Percentiles rank a stretch among this genome's conserved stretches.
Evolutionary conservation across 2,888 invertebrate species (phyloP).

Genomic region (Sclerodermus sp.): DNA sequence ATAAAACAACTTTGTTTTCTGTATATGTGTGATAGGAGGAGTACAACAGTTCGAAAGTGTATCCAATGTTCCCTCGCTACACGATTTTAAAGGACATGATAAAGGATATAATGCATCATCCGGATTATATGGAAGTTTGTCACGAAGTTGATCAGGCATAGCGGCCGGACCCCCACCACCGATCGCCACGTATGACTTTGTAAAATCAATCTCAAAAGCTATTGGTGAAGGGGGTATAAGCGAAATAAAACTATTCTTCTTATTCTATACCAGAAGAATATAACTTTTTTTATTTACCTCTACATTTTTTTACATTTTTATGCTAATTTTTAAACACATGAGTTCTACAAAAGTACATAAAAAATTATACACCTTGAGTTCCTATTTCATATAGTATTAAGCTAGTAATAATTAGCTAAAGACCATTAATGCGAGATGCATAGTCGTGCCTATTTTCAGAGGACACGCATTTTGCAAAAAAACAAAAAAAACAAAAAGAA

Average conservation of each 20-base stretch:
- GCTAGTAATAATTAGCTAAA: neutral
- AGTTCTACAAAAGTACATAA: too few relatives aligned
- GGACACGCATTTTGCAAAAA: too few relatives aligned
- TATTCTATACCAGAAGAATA: neutral
- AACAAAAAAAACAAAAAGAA: too few relatives aligned
- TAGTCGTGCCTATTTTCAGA: too few relatives aligned
- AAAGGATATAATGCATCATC: slow-evolving; percentile 91
- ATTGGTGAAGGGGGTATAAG: slow-evolving; percentile 41
- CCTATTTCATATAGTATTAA: too few relatives aligned
- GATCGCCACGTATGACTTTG: slow-evolving; percentile 53
- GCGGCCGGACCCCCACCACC: slow-evolving; percentile 54
- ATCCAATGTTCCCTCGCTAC: slow-evolving; percentile 93
- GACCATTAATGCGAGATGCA: too few relatives aligned
- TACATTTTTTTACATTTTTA: too few relatives aligned
- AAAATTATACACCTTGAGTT: too few relatives aligned
- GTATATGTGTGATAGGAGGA: slow-evolving; percentile 65
- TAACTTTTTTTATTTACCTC: too few relatives aligned
- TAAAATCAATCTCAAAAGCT: slow-evolving; percentile 30
- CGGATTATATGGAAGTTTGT: slow-evolving; percentile 96
- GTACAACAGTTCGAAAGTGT: slow-evolving; percentile 88
- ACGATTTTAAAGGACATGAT: slow-evolving; percentile 97
- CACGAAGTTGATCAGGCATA: slow-evolving; percentile 76
- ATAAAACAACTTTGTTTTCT: slow-evolving; percentile 27
- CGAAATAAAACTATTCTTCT: neutral
- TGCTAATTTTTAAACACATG: neutral